phyloP scores from a whole-genome alignment of 2,797 vertebrate species.

The Neostethus bicornis region DNA sequence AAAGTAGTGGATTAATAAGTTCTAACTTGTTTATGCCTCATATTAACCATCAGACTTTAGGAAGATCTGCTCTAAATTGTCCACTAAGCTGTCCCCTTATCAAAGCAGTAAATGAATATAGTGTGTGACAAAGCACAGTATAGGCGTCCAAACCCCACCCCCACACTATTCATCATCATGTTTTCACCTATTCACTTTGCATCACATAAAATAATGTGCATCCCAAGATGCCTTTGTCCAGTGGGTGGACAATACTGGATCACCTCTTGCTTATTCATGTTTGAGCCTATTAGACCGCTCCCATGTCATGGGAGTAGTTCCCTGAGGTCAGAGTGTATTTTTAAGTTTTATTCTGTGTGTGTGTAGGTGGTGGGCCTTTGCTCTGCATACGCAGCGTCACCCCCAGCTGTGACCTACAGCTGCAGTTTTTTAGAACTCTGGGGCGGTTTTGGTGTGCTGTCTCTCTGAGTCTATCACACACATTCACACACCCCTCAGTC shows the following conservation, averaged over 20 bases:
- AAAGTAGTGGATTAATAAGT: constrained; percentile 8
- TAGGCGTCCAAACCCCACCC: constrained; percentile 25
- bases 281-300: constrained; percentile 59
- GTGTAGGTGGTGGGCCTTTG: constrained; percentile 18
- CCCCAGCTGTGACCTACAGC: constrained; percentile 66
- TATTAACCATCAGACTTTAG: constrained; percentile 49
- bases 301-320: constrained; percentile 60
- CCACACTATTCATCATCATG: constrained; percentile 54
- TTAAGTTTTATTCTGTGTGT: constrained; percentile 10
- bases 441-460: constrained; percentile 60
- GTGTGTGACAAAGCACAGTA: constrained; percentile 67
- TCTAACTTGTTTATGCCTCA: constrained; percentile 24
- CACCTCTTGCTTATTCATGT: constrained; percentile 74
- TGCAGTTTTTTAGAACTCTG: constrained; percentile 67
- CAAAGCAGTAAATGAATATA: constrained; percentile 58
- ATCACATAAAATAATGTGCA: constrained; percentile 62
- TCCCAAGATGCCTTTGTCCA: constrained; percentile 69
- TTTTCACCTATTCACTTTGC: constrained; percentile 69
- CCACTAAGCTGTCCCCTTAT: constrained; percentile 64
- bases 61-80: constrained; percentile 49
- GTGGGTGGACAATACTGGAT: constrained; percentile 65
- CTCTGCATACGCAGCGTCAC: constrained; percentile 35
- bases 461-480: constrained; percentile 69
- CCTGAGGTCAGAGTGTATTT: constrained; percentile 39
- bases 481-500: constrained; percentile 53